Percentiles rank a stretch among this genome's conserved stretches.
Evolutionary conservation across 2,888 invertebrate genomes (phyloP).

Genomic region (Drosophila longiperda): DNA sequence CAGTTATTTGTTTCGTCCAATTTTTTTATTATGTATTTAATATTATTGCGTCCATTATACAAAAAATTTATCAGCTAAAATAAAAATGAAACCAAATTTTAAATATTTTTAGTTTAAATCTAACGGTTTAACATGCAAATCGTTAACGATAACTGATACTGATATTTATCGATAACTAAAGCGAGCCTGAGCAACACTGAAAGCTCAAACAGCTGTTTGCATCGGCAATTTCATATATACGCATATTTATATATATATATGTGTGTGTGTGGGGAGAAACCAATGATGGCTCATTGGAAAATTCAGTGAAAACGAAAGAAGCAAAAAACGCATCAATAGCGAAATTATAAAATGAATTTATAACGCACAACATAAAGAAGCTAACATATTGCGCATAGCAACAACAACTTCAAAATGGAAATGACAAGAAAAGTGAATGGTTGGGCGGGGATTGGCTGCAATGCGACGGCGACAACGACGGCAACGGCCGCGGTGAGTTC

Average conservation of each 20-base stretch:
- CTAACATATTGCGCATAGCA: not conserved
- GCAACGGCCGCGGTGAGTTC: slow-evolving; percentile 11
- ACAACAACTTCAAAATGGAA: slow-evolving; percentile 23
- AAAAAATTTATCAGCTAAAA: slow-evolving; percentile 39
- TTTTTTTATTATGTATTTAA: slow-evolving; percentile 44
- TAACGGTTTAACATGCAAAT: not conserved
- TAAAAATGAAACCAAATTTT: not conserved
- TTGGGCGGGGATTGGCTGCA: slow-evolving; percentile 39
- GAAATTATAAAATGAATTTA: slow-evolving; percentile 61
- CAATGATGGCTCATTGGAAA: slow-evolving; percentile 59
- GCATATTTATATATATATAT: slow-evolving; percentile 4
- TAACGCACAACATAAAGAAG: slow-evolving; percentile 43
- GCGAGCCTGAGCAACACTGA: slow-evolving; percentile 23
- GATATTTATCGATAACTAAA: slow-evolving; percentile 1
- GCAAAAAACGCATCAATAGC: slow-evolving; percentile 18
- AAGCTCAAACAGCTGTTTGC: slow-evolving; percentile 48
- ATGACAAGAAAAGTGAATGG: slow-evolving; percentile 69
- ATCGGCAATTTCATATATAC: slow-evolving; percentile 41
- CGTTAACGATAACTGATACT: slow-evolving; percentile 25
- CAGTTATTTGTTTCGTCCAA: slow-evolving; percentile 42
- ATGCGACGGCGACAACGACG: not conserved
- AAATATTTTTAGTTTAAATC: not conserved
- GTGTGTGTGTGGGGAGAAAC: slow-evolving; percentile 46
- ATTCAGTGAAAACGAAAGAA: slow-evolving; percentile 52
- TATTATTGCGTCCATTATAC: slow-evolving; percentile 62